Evolutionary conservation across 2,113 vertebrate genomes (phyloP).

Genomic region (Otocyon megalotis): DNA sequence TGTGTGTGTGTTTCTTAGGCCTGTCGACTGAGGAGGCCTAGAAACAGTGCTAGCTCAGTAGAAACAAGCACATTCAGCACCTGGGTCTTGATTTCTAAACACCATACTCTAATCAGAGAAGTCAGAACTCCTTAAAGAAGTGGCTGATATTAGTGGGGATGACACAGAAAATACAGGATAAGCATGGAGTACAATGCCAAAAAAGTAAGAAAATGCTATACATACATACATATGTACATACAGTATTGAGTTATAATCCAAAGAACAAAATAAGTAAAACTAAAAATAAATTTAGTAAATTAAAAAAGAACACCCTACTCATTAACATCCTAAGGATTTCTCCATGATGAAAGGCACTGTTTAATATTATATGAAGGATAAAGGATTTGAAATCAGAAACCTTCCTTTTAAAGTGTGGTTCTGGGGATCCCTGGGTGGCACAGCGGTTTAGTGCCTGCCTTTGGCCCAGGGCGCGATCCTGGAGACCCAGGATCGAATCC

Average conservation of each 20-base stretch:
- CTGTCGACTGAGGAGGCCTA: not conserved
- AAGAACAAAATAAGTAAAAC: not conserved
- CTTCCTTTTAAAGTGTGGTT: slow-evolving; percentile 37
- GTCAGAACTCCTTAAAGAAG: not conserved
- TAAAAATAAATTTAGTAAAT: not conserved
- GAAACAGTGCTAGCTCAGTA: not conserved
- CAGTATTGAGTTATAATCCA: not conserved
- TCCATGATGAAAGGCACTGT: not conserved
- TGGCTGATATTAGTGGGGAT: not conserved
- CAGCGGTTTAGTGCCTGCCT: too few species aligned
- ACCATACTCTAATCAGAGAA: not conserved
- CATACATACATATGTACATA: not conserved
- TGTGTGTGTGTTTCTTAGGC: not conserved
- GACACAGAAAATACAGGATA: not conserved
- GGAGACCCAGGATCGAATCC: too few species aligned
- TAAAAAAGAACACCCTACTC: not conserved
- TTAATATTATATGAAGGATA: not conserved
- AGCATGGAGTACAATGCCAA: not conserved
- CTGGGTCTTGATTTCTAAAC: not conserved
- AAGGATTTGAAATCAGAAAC: not conserved
- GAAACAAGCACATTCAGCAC: not conserved
- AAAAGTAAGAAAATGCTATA: not conserved
- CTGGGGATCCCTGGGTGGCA: too few species aligned
- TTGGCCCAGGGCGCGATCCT: too few species aligned
- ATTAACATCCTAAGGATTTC: not conserved